A percentile compares a stretch with the other conserved stretches of the same genome.
phyloP scores from a whole-genome alignment of 2,113 vertebrate genomes.

The Hydrolagus affinis region DNA sequence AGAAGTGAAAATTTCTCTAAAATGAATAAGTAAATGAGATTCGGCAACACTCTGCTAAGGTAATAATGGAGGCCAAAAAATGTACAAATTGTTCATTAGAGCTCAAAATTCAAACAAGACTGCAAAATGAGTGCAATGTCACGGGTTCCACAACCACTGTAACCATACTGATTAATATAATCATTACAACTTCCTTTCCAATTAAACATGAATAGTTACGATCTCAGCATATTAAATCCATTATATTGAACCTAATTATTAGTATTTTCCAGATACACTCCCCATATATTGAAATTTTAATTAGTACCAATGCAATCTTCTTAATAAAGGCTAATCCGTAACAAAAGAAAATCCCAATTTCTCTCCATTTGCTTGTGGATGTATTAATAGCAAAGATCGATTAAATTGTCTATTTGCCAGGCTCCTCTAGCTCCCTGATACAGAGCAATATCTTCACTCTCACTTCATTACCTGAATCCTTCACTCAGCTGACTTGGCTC shows the following conservation, averaged over 20 bases:
- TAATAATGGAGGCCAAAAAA: not conserved
- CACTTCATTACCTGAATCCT: too few species aligned
- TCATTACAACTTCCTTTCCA: not conserved
- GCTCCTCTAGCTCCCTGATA: too few species aligned
- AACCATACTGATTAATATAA: not conserved
- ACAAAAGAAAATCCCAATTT: not conserved
- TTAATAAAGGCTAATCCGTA: not conserved
- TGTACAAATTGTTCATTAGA: not conserved
- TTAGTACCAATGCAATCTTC: not conserved
- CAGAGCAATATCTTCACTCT: too few species aligned
- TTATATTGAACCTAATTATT: not conserved
- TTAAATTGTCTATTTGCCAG: not conserved
- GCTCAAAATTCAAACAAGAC: not conserved
- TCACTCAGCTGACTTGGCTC: too few species aligned
- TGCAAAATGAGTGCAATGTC: not conserved
- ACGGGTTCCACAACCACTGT: not conserved
- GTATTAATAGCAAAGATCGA: not conserved
- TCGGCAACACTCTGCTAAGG: not conserved
- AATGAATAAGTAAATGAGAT: not conserved
- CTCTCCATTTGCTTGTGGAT: not conserved
- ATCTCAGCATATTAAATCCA: not conserved
- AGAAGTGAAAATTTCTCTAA: not conserved
- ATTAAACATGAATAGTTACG: constrained; percentile 3
- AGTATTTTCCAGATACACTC: not conserved
- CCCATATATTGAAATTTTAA: not conserved